phyloP scores from a whole-genome alignment of 37 sponge, comb jelly and placozoan genomes.

The Amphimedon queenslandica region DNA sequence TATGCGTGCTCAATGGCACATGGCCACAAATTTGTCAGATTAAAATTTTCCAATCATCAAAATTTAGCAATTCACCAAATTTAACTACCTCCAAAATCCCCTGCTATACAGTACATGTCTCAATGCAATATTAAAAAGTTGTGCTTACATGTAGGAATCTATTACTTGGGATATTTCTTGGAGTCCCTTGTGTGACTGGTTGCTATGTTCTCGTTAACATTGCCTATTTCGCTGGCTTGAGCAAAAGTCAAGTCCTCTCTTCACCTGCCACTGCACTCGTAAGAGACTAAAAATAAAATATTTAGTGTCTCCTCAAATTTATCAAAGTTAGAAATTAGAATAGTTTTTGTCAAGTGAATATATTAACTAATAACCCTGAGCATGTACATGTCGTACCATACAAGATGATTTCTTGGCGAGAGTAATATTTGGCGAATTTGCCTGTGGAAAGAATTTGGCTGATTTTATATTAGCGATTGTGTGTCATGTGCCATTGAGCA shows the following conservation, averaged over 20 bases:
- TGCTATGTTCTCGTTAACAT: conserved; percentile 70
- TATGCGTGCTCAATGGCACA: no score
- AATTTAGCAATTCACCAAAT: no score
- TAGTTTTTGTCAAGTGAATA: not conserved
- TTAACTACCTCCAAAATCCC: no score
- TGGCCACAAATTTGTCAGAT: no score
- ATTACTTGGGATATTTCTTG: conserved; percentile 41
- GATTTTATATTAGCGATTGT: no score
- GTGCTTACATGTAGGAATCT: conserved; percentile 51
- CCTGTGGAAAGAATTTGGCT: no score
- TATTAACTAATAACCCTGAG: not conserved
- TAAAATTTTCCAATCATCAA: no score
- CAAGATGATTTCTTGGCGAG: no score
- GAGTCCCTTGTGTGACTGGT: conserved; percentile 38
- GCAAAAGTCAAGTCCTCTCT: conserved; percentile 18
- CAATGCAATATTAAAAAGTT: not conserved
- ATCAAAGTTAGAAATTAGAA: not conserved
- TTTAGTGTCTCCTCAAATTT: not conserved
- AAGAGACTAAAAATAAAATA: conserved; percentile 7
- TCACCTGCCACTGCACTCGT: conserved; percentile 66
- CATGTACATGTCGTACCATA: not conserved
- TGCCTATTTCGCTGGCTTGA: conserved; percentile 64
- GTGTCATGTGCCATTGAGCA: no score
- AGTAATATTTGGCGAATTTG: no score
- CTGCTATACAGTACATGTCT: no score